Evolutionary conservation across 1,140 invertebrate species (phyloP).

Genomic region (Bradynema listronoti): DNA sequence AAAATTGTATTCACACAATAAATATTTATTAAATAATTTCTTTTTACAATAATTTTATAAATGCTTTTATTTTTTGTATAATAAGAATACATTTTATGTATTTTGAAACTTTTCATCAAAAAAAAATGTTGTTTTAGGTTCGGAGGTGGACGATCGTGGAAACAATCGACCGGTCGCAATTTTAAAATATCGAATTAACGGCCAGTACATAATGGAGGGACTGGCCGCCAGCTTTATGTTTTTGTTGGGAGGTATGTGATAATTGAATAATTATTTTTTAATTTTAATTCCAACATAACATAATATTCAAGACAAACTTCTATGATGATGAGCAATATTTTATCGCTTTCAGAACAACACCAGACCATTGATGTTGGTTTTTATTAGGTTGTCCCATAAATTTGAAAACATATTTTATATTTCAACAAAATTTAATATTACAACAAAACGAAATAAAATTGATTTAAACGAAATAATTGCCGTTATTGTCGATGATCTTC

Average conservation of each 20-base stretch:
- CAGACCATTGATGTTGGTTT: constrained; percentile 73
- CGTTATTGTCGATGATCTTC: no score
- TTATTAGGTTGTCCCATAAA: no score
- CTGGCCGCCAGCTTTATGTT: constrained; percentile 52
- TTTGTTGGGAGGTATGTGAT: constrained; percentile 35
- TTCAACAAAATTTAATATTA: no score
- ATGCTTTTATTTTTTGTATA: constrained; percentile 5
- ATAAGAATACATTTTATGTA: neutral
- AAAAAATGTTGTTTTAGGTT: no score
- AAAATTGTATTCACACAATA: constrained; percentile 9
- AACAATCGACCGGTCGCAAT: constrained; percentile 40
- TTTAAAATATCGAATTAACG: constrained; percentile 45
- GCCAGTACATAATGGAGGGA: constrained; percentile 51
- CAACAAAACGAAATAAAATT: no score
- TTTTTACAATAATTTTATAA: neutral
- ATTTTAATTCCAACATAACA: no score
- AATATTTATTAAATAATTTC: neutral
- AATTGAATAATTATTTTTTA: constrained; percentile 1
- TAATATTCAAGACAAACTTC: no score
- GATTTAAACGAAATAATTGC: no score
- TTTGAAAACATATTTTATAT: no score
- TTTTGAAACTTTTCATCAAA: no score
- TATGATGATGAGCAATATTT: no score
- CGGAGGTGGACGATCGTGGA: constrained; percentile 39
- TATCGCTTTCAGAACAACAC: neutral